Percentiles rank a stretch among this genome's conserved stretches.
These are phyloP conservation scores for Eurystomus gularis DNA, from an alignment of 2,113 vertebrate genomes.

Conservation along the genomic window DNA sequence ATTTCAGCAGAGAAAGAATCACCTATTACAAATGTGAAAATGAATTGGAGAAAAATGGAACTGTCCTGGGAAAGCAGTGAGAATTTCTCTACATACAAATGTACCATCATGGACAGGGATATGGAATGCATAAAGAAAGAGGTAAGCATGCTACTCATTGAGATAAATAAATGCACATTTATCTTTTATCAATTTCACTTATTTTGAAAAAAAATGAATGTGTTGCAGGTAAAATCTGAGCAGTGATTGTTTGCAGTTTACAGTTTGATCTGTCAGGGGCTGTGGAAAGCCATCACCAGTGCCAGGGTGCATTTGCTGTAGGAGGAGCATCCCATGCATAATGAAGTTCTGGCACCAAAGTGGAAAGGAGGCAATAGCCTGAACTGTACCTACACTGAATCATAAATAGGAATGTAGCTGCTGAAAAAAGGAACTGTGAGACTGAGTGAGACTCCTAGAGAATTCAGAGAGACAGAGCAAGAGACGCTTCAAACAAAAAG, in stretches of 20 bases:
- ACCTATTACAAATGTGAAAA: background rate
- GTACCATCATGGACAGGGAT: background rate
- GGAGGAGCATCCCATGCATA: background rate
- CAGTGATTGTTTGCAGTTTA: background rate
- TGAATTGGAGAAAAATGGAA: background rate
- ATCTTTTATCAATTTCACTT: background rate
- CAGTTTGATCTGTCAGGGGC: background rate
- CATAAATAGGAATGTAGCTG: background rate
- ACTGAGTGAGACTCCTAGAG: background rate
- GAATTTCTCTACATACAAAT: background rate
- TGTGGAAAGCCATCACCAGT: background rate
- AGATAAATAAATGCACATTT: background rate
- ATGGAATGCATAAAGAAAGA: accelerated
- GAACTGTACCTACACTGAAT: background rate
- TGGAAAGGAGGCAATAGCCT: background rate
- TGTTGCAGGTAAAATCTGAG: background rate
- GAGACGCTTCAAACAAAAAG: background rate
- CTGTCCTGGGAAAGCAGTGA: slow-evolving; percentile 48
- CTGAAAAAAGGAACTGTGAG: background rate
- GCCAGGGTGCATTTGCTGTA: background rate
- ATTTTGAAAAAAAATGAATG: background rate
- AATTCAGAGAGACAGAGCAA: background rate
- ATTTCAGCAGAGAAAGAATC: background rate
- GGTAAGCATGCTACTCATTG: background rate
- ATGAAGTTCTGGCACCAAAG: background rate